Base-by-base conservation (phyloP, 2,888 invertebrate species). In the Sminthurinus aureus region DNA sequence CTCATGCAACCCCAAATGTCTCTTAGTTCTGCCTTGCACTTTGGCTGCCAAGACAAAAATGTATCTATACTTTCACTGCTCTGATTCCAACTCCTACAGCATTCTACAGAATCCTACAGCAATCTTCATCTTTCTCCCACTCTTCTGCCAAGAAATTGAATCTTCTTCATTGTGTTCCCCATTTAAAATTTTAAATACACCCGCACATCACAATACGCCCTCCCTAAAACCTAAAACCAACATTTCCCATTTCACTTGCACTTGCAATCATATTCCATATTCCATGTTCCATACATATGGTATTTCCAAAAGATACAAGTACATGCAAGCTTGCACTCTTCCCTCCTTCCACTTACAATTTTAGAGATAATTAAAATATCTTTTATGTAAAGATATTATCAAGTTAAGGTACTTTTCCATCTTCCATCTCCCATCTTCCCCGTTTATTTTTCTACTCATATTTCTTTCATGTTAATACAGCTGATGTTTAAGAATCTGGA, bases 101-200 rank as follows among this genome's bases (percentile, higher is more conserved):
- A n/a, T 6, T 73, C 73, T 73, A 6, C 22, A 8, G 24, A 22
- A 6, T 4, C 24, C 20, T 4, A 73, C 15, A 24, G 12, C 69
- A 13, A 13, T 69, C 69, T 69, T 69, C 69, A 9, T 69, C 69
- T 69, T 22, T 69, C 69, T 69, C 69, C n/a, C 11, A 9, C 69
- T 69, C 4, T 20, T 20, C 58, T 58, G 76, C 76, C 51, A 76
- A 76, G 58, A 76, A 76, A 76, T 76, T 76, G 51, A 76, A 76
- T 76, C 52, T 76, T 76, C 58, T 52, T n/a, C n/a, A 51, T 24
- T 76, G 58, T 76, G 58, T 76, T 76, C 24, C 18, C 71, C 76
- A 76, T 76, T 76, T 58, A 58, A 58, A 76, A 51, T 22, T 76
- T 76, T 76, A 58, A 75, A 52, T 76, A 58, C 76, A 38, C 75